These are phyloP conservation scores for Limnephilus lunatus DNA, from an alignment of 2,888 invertebrate species.

Conservation along the genomic window DNA sequence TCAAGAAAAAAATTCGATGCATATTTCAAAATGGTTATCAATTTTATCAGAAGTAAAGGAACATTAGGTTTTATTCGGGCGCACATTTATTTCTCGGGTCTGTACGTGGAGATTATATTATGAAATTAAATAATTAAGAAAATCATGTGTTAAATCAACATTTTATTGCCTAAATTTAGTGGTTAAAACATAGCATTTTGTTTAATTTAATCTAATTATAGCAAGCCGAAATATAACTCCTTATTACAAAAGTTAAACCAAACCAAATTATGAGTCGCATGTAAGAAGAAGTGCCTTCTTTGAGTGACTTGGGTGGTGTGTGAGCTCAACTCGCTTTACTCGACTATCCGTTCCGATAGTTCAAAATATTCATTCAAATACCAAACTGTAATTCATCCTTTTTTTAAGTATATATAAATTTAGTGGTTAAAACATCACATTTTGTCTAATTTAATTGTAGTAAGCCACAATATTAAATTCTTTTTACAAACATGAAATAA, in stretches of 20 bases:
- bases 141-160: not conserved
- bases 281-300: not conserved
- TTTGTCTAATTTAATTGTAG: not conserved
- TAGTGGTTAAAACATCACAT: not conserved
- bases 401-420: not conserved
- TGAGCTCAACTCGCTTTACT: not conserved
- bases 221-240: not conserved
- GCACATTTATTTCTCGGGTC: too few species aligned
- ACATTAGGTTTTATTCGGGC: too few species aligned
- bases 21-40: too few species aligned
- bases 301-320: not conserved
- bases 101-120: not conserved
- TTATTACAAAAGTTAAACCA: not conserved
- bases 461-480: not conserved
- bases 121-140: not conserved
- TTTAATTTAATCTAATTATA: not conserved
- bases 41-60: too few species aligned
- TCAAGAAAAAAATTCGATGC: too few species aligned
- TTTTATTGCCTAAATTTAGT: not conserved
- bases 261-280: not conserved
- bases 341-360: not conserved
- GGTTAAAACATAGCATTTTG: not conserved
- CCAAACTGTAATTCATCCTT: too few species aligned
- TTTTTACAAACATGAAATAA: not conserved
- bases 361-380: too few species aligned